These are phyloP conservation scores for Panorpa germanica DNA, from an alignment of 2,888 invertebrate species.

Conservation along the genomic window DNA sequence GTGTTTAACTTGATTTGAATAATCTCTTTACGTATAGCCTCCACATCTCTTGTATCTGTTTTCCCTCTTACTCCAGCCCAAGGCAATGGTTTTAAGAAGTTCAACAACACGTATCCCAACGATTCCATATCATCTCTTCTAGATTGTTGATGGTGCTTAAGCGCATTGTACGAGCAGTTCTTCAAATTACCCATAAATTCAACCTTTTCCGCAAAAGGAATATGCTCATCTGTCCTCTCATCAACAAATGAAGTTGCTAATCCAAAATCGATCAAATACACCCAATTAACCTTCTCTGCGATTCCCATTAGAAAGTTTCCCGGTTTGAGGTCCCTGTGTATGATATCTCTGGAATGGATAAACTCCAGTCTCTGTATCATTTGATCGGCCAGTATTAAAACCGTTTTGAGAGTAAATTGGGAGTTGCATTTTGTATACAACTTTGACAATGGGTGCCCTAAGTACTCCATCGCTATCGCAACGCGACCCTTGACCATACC, in stretches of 20 bases:
- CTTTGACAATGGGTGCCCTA: too few species aligned
- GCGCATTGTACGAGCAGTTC: too few species aligned
- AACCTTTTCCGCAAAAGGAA: slow-evolving; percentile 82
- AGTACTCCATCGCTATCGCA: too few species aligned
- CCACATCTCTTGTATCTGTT: too few species aligned
- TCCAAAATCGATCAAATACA: slow-evolving; percentile 92
- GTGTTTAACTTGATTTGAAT: too few species aligned
- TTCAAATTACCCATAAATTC: slow-evolving; percentile 66
- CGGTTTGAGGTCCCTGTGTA: slow-evolving; percentile 86
- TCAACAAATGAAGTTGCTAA: slow-evolving; percentile 92
- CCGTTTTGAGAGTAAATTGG: too few species aligned
- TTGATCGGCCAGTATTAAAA: too few species aligned
- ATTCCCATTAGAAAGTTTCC: slow-evolving; percentile 94
- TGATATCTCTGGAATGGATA: slow-evolving; percentile 92
- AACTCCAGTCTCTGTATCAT: slow-evolving; percentile 81
- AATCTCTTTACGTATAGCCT: too few species aligned
- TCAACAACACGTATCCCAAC: slow-evolving; percentile 91
- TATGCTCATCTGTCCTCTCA: slow-evolving; percentile 72
- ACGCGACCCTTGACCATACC: too few species aligned
- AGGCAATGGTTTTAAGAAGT: too few species aligned
- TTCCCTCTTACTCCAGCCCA: too few species aligned
- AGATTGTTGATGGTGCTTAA: slow-evolving; percentile 88
- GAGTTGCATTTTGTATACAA: too few species aligned
- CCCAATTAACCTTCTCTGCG: slow-evolving; percentile 83
- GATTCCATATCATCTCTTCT: slow-evolving; percentile 95